A percentile compares a stretch with the other conserved stretches of the same genome.
These are phyloP conservation scores for Acanthosoma haemorrhoidale DNA, from an alignment of 2,888 invertebrate species.

Conservation along the genomic window DNA sequence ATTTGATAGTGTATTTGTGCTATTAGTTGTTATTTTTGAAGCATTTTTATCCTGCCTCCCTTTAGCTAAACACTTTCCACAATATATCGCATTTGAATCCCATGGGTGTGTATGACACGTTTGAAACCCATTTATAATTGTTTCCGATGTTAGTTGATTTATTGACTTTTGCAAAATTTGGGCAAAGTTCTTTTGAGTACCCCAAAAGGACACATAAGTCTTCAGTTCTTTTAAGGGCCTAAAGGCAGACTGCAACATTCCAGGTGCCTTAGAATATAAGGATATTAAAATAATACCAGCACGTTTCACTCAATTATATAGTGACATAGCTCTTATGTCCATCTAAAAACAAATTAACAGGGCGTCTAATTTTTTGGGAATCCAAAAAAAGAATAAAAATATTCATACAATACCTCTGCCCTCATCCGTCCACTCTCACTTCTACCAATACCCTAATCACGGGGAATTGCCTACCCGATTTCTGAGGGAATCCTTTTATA, in stretches of 20 bases:
- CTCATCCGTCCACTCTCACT: constrained; percentile 43
- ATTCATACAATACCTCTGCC: not conserved
- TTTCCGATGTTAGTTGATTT: not conserved
- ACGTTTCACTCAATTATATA: not conserved
- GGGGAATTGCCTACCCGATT: constrained; percentile 44
- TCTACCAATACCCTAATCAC: constrained; percentile 15
- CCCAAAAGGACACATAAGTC: not conserved
- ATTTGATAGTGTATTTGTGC: not conserved
- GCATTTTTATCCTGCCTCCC: not conserved
- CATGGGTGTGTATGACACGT: too few relatives aligned
- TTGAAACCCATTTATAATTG: not conserved
- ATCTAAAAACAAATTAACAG: not conserved
- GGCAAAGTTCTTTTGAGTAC: not conserved
- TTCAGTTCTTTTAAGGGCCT: not conserved
- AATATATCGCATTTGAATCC: not conserved
- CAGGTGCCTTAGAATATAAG: not conserved
- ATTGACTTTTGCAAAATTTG: not conserved
- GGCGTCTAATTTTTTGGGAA: not conserved
- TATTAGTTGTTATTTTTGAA: not conserved
- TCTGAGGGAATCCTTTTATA: constrained; percentile 44
- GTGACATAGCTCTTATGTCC: not conserved
- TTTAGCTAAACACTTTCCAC: not conserved
- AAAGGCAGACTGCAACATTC: too few relatives aligned
- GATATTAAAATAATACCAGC: too few relatives aligned
- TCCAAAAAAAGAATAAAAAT: not conserved